A percentile compares a stretch with the other conserved stretches of the same genome.
Evolutionary conservation across 1,140 invertebrate species (phyloP).

Genomic region (Lanistes nyassanus): DNA sequence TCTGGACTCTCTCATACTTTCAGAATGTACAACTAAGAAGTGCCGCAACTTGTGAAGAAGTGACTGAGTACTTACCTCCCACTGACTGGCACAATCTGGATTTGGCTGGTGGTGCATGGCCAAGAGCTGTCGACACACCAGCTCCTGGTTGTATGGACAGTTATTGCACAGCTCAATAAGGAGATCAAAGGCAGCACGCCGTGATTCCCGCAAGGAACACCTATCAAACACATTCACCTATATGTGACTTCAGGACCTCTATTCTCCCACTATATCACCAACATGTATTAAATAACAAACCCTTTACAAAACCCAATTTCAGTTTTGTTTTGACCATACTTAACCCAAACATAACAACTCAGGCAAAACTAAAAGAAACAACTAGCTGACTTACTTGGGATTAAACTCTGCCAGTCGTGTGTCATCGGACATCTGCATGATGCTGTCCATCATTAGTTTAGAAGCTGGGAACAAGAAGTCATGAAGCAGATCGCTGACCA

Average conservation of each 20-base stretch:
- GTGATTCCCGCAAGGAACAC: slow-evolving; percentile 66
- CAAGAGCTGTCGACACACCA: slow-evolving; percentile 65
- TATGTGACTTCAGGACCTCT: too few species aligned
- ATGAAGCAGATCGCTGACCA: slow-evolving; percentile 67
- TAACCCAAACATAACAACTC: too few species aligned
- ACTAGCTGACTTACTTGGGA: slow-evolving; percentile 61
- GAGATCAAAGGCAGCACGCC: slow-evolving; percentile 69
- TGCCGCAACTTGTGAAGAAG: background rate
- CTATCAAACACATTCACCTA: slow-evolving; percentile 36
- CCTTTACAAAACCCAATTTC: too few species aligned
- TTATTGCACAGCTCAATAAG: slow-evolving; percentile 67
- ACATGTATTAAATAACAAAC: too few species aligned
- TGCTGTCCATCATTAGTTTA: slow-evolving; percentile 66
- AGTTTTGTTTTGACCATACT: too few species aligned
- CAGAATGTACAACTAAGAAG: too few species aligned
- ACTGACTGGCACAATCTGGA: slow-evolving; percentile 68
- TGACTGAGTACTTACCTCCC: slow-evolving; percentile 63
- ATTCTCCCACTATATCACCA: too few species aligned
- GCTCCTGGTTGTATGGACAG: slow-evolving; percentile 62
- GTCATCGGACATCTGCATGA: slow-evolving; percentile 51
- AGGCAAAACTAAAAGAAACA: background rate
- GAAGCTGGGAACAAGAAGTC: slow-evolving; percentile 71
- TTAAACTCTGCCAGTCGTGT: slow-evolving; percentile 57
- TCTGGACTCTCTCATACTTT: too few species aligned
- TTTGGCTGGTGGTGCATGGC: slow-evolving; percentile 69